These are phyloP conservation scores for Macrobrachium nipponense DNA, from an alignment of 1,140 invertebrate species.

Conservation along the genomic window DNA sequence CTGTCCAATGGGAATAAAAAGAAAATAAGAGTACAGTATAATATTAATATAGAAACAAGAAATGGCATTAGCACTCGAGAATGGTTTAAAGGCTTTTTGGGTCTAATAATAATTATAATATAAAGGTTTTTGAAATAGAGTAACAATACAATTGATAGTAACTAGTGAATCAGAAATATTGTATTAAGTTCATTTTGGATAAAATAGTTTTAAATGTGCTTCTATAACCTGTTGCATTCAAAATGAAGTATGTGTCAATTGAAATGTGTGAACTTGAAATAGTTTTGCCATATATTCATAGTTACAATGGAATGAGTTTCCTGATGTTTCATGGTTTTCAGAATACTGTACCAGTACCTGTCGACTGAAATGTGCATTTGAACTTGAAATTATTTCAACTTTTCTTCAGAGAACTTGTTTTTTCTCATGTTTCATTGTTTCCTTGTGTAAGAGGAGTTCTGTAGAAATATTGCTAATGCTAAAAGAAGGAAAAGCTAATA, in stretches of 20 bases:
- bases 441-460: slow-evolving; percentile 37
- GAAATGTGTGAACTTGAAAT: slow-evolving; percentile 38
- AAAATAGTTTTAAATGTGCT: slow-evolving; percentile 57
- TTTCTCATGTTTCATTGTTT: slow-evolving; percentile 22
- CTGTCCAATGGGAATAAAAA: background rate
- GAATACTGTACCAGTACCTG: no score
- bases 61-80: slow-evolving; percentile 45
- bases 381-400: no score
- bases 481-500: background rate
- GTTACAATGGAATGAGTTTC: no score
- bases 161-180: slow-evolving; percentile 54
- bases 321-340: no score
- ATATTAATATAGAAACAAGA: slow-evolving; percentile 35
- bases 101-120: slow-evolving; percentile 8
- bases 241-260: slow-evolving; percentile 34
- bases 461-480: slow-evolving; percentile 14
- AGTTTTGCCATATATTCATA: background rate
- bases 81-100: slow-evolving; percentile 59
- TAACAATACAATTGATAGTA: slow-evolving; percentile 53
- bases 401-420: background rate
- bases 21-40: slow-evolving; percentile 35
- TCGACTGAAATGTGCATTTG: no score
- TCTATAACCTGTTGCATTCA: slow-evolving; percentile 54
- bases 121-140: slow-evolving; percentile 51
- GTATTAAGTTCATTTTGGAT: slow-evolving; percentile 47